Percentiles rank a stretch among this genome's conserved stretches.
Conservation (phyloP, 2,888 invertebrate genomes). For the Troides helena region DNA sequence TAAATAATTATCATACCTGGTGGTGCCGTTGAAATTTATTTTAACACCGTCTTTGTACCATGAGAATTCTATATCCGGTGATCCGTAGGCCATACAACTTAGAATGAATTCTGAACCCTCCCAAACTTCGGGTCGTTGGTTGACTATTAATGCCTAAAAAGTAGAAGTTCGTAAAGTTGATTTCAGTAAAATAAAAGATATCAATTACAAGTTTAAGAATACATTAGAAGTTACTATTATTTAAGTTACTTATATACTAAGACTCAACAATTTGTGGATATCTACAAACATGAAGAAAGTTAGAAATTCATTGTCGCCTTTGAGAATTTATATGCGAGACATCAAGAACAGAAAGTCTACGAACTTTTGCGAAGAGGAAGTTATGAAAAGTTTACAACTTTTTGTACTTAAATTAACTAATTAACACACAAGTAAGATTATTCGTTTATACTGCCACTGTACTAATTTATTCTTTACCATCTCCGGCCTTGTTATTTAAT, state of each 20-base stretch:
- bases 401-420: too few relatives aligned
- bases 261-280: too few relatives aligned
- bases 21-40: constrained; percentile 87
- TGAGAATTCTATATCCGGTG: constrained; percentile 85
- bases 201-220: too few relatives aligned
- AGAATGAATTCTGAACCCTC: constrained; percentile 88
- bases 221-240: too few relatives aligned
- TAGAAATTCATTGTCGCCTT: not conserved
- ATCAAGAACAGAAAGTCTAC: not conserved
- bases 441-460: too few relatives aligned
- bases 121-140: constrained; percentile 79
- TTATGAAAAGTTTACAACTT: too few relatives aligned
- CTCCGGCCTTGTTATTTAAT: too few relatives aligned
- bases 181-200: not conserved
- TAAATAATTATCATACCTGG: constrained; percentile 73
- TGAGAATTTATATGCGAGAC: not conserved
- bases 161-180: not conserved
- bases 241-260: too few relatives aligned
- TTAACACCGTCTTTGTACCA: constrained; percentile 91
- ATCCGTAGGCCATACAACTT: constrained; percentile 88
- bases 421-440: too few relatives aligned
- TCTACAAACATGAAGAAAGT: too few relatives aligned
- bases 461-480: too few relatives aligned
- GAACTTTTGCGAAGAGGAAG: not conserved
- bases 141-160: constrained; percentile 54